phyloP scores from a whole-genome alignment of 2,888 invertebrate species.

The Lithophane leautieri region DNA sequence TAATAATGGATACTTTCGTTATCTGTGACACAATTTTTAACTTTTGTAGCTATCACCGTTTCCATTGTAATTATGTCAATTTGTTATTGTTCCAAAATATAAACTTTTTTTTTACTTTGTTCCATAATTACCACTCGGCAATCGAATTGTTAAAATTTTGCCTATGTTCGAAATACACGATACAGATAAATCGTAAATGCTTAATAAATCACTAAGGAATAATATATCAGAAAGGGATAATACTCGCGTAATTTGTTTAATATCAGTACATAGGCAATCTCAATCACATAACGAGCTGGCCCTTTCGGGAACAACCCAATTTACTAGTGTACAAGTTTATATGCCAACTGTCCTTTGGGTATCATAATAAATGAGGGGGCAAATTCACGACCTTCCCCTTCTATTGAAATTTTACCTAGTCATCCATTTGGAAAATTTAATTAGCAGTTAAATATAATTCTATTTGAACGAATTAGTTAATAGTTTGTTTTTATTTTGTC shows the following conservation, averaged over 20 bases:
- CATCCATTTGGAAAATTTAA: conserved; percentile 75
- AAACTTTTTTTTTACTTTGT: no score
- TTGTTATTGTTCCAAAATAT: no score
- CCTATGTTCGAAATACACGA: not conserved
- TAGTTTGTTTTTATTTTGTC: no score
- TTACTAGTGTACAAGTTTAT: conserved; percentile 88
- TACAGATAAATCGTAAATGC: not conserved
- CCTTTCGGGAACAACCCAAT: conserved; percentile 86
- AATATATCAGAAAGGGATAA: conserved; percentile 59
- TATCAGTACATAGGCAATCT: conserved; percentile 80
- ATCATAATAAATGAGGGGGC: conserved; percentile 85
- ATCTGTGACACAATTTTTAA: no score
- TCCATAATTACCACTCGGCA: not conserved
- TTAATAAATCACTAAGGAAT: conserved; percentile 47
- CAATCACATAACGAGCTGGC: conserved; percentile 84
- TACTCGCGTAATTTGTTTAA: conserved; percentile 69
- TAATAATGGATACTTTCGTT: no score
- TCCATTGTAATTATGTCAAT: no score
- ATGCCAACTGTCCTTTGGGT: conserved; percentile 85
- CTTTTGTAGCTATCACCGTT: no score
- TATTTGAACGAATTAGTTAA: no score
- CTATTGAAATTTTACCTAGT: conserved; percentile 83
- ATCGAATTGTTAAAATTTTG: not conserved
- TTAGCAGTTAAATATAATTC: conserved; percentile 60
- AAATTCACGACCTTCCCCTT: conserved; percentile 82